Conservation (phyloP, 2,113 vertebrate genomes). For the Thalassarche chlororhynchos region DNA sequence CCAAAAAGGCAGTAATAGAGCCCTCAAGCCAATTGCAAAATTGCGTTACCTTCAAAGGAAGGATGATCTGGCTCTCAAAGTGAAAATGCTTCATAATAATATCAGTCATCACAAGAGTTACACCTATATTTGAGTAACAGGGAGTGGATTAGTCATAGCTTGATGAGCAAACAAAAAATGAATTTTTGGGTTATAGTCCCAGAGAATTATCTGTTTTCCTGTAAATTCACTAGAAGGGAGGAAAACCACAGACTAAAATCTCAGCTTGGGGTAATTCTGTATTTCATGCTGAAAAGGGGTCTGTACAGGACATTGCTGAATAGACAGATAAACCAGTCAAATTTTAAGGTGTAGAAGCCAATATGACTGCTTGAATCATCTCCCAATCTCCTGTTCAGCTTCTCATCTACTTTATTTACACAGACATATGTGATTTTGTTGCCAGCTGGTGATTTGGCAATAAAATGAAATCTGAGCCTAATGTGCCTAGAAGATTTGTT, state of each 20-base stretch:
- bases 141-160: slow-evolving; percentile 36
- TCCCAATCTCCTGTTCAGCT: slow-evolving; percentile 40
- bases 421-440: slow-evolving; percentile 57
- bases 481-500: slow-evolving; percentile 36
- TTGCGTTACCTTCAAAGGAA: slow-evolving; percentile 30
- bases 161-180: slow-evolving; percentile 48
- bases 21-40: background rate
- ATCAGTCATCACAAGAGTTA: slow-evolving; percentile 57
- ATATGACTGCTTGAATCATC: background rate
- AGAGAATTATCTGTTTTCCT: slow-evolving; percentile 67
- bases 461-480: slow-evolving; percentile 67
- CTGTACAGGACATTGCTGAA: slow-evolving; percentile 59
- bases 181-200: slow-evolving; percentile 21
- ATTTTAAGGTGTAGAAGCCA: slow-evolving; percentile 53
- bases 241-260: slow-evolving; percentile 60
- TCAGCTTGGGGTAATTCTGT: slow-evolving; percentile 39
- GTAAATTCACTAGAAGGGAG: slow-evolving; percentile 42
- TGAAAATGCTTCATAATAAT: slow-evolving; percentile 5
- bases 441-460: slow-evolving; percentile 61
- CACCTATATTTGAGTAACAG: slow-evolving; percentile 63
- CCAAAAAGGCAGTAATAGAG: background rate
- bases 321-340: slow-evolving; percentile 42
- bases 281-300: slow-evolving; percentile 14
- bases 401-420: slow-evolving; percentile 65
- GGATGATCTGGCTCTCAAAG: slow-evolving; percentile 10